A percentile compares a stretch with the other conserved stretches of the same genome.
These are phyloP conservation scores for Poecilia wingei DNA, from an alignment of 2,797 vertebrate genomes.

Conservation along the genomic window DNA sequence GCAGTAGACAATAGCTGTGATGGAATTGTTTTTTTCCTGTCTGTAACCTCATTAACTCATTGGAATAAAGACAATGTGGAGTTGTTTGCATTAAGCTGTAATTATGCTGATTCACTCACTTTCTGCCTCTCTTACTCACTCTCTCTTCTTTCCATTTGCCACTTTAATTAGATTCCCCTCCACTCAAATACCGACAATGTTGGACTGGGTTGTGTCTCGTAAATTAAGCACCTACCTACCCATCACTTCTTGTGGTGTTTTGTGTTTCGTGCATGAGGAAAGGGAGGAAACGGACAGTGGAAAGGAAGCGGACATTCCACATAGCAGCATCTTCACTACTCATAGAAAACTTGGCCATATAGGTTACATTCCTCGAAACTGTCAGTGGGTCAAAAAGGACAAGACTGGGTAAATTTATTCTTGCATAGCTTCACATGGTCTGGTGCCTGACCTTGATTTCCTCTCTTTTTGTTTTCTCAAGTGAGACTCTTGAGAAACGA, in stretches of 20 bases:
- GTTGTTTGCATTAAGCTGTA: conserved; percentile 81
- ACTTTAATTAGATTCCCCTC: conserved; percentile 78
- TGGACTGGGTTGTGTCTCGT: conserved; percentile 62
- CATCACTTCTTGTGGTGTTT: conserved; percentile 36
- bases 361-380: conserved; percentile 64
- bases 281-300: background rate
- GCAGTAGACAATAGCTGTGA: conserved; percentile 75
- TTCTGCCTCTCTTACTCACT: conserved; percentile 36
- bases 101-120: conserved; percentile 75
- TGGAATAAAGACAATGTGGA: conserved; percentile 80
- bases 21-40: conserved; percentile 63
- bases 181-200: conserved; percentile 60
- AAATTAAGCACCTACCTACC: conserved; percentile 52
- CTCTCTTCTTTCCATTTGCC: conserved; percentile 55
- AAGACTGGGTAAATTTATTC: conserved; percentile 72
- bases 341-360: conserved; percentile 62
- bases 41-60: conserved; percentile 83
- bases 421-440: conserved; percentile 51
- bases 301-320: conserved; percentile 36
- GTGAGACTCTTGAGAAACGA: conserved; percentile 19
- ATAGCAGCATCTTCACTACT: conserved; percentile 52
- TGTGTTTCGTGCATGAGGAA: conserved; percentile 8
- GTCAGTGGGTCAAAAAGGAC: conserved; percentile 62
- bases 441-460: conserved; percentile 70
- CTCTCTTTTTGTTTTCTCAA: conserved; percentile 36